Evolutionary conservation across 1,140 invertebrate species (phyloP).

Genomic region (Dendrolimus punctatus): DNA sequence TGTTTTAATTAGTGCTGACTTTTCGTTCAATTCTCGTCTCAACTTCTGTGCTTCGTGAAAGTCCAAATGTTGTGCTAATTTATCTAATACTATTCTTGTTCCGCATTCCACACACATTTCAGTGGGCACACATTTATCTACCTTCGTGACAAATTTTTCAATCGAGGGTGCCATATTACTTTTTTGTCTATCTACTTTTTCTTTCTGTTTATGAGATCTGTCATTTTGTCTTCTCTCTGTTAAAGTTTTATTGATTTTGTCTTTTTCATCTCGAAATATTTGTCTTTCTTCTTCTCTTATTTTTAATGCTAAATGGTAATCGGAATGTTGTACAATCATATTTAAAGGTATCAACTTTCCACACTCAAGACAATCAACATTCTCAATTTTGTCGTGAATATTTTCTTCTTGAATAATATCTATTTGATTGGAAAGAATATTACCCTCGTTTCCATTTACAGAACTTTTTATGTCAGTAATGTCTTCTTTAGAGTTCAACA

Average conservation of each 20-base stretch:
- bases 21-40: constrained; percentile 63
- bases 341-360: constrained; percentile 60
- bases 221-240: constrained; percentile 24
- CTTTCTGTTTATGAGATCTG: constrained; percentile 7
- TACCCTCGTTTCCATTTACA: constrained; percentile 11
- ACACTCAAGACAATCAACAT: constrained; percentile 67
- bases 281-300: constrained; percentile 71
- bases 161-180: too few species aligned
- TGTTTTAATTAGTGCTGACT: constrained; percentile 11
- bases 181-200: constrained; percentile 37
- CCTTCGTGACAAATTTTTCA: constrained; percentile 18
- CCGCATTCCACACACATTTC: constrained; percentile 77
- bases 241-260: constrained; percentile 20
- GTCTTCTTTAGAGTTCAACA: constrained; percentile 30
- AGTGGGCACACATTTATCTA: constrained; percentile 38
- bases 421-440: background rate
- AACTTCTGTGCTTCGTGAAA: constrained; percentile 81
- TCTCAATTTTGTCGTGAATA: constrained; percentile 20
- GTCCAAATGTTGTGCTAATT: constrained; percentile 78
- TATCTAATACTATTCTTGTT: constrained; percentile 71
- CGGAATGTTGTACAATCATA: constrained; percentile 71
- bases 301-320: constrained; percentile 75
- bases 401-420: background rate
- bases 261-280: constrained; percentile 29
- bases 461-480: constrained; percentile 9